A percentile compares a stretch with the other conserved stretches of the same genome.
These are phyloP conservation scores for Dynastes grantii DNA, from an alignment of 2,888 invertebrate species.

Conservation along the genomic window DNA sequence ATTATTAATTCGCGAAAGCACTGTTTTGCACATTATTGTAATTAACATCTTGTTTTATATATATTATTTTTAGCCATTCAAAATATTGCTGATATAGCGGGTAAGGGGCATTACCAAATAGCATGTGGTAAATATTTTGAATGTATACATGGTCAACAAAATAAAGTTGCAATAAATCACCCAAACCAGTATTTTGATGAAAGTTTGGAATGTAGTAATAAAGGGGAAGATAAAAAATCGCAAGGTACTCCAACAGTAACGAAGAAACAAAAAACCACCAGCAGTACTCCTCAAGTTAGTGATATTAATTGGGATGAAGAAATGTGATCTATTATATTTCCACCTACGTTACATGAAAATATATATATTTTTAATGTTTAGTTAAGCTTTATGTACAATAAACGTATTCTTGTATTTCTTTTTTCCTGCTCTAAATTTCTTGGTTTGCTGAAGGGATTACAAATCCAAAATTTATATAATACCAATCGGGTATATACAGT, in stretches of 20 bases:
- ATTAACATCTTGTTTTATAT: background rate
- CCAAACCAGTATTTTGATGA: slow-evolving; percentile 95
- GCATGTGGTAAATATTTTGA: slow-evolving; percentile 94
- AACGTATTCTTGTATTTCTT: background rate
- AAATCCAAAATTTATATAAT: too few relatives aligned
- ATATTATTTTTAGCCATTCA: slow-evolving; percentile 74
- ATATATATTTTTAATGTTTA: background rate
- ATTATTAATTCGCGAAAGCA: too few relatives aligned
- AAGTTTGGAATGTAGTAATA: slow-evolving; percentile 71
- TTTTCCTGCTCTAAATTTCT: too few relatives aligned
- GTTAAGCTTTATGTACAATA: background rate
- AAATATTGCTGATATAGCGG: slow-evolving; percentile 82
- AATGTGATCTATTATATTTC: slow-evolving; percentile 4
- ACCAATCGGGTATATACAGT: too few relatives aligned
- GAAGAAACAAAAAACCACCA: slow-evolving; percentile 34
- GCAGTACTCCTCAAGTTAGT: slow-evolving; percentile 11
- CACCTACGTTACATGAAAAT: background rate
- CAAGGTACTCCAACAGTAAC: slow-evolving; percentile 5
- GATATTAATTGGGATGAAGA: slow-evolving; percentile 48
- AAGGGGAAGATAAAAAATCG: slow-evolving; percentile 52
- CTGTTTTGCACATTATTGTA: background rate
- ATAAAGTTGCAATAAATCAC: slow-evolving; percentile 84
- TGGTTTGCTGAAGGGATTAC: too few relatives aligned
- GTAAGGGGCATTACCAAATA: slow-evolving; percentile 87
- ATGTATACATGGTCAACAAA: slow-evolving; percentile 76